Evolutionary conservation across 2,797 vertebrate species (phyloP).

Genomic region (Natrix natrix): DNA sequence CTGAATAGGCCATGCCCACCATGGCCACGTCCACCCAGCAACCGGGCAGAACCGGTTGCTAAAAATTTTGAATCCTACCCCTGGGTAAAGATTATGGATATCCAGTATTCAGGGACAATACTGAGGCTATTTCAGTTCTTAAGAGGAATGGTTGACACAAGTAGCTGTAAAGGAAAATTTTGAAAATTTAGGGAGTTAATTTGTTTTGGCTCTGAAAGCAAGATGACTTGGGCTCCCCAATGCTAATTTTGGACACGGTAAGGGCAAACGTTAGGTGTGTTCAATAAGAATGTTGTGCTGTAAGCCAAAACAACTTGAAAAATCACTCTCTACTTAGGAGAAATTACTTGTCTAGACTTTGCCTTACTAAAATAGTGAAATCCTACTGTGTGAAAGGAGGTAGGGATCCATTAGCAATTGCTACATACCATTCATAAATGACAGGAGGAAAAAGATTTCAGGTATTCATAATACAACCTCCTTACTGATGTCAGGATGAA

Average conservation of each 20-base stretch:
- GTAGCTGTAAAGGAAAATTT: neutral
- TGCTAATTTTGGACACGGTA: neutral
- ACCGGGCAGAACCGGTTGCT: no score
- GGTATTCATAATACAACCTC: neutral
- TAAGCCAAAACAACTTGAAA: neutral
- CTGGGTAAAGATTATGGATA: neutral
- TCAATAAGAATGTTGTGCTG: neutral
- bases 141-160: neutral
- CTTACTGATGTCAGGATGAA: neutral
- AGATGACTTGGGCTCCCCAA: neutral
- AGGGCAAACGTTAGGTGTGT: neutral
- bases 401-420: neutral
- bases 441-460: neutral
- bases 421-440: neutral
- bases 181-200: neutral
- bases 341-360: neutral
- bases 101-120: neutral
- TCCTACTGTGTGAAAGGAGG: neutral
- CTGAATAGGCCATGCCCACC: no score
- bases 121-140: neutral
- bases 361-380: neutral
- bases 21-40: no score
- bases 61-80: no score
- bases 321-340: neutral
- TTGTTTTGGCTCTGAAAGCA: neutral